Base-by-base conservation (phyloP, 2,113 vertebrate genomes). In the Phasianus colchicus region DNA sequence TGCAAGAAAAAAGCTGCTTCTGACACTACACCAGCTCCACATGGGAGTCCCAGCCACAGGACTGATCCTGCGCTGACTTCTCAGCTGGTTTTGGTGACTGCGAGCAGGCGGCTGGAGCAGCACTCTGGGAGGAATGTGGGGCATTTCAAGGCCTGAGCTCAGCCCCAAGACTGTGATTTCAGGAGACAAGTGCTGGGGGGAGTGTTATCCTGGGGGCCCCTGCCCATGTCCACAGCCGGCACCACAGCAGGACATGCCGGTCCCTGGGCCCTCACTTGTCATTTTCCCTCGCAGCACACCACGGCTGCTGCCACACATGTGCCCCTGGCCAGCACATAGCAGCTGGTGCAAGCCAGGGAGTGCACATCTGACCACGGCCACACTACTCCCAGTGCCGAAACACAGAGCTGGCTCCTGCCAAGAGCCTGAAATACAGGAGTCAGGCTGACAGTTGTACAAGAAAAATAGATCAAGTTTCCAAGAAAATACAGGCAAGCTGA, bases 381-480 rank as follows among this genome's bases (percentile, higher is more conserved):
- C 3, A 4, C 30, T 57, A 65, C 92, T 67, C 90, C 93, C 76
- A 73, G 83, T 2, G 6, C 81, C 13, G 5, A 80, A 87, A 82
- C 19, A 1, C 6, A 2, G 73, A 63, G 52, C 71, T 52, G 13
- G 69, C 2, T 1, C 72, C 30, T 70, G 84, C 86, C 93, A 65
- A 90, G 70, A 42, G 9, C 83, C 92, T 63, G 77, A 80, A 80
- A 93, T 83, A 80, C 77, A 0, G 85, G 95, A 97, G 93, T 85
- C 34, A 1, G 71, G 86, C 74, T 77, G 95, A 93, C 74, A 80
- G 83, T 72, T 2, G 36, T 38, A 73, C 94, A 90, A 92, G 96
- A 93, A 94, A 96, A 92, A 96, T 57, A 86, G 96, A 89, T 94
- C 91, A 36, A 78, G 86, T 96, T 96, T 92, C 94, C 87, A 85